Base-by-base conservation (phyloP, 92 coral and sea anemone species). In the Plumapathes pennacea region DNA sequence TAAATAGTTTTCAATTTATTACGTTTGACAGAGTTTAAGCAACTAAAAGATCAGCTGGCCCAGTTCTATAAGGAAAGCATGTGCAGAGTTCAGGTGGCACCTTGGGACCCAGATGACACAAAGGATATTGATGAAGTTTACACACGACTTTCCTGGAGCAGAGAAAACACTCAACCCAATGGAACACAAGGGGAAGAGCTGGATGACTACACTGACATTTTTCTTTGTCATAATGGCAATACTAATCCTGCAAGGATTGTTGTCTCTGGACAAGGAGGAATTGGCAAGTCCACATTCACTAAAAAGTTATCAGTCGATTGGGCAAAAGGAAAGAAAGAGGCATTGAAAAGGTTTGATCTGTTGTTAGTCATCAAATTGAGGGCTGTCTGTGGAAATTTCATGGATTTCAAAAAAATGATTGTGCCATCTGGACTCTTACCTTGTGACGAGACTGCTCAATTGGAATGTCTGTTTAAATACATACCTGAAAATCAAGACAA, bases 251-350 rank as follows among this genome's bases (percentile, higher is more conserved):
- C 13, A 32, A 14, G 67, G 32, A 60, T 60, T 22, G 51, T 60
- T 5, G 67, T 60, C 15, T 45, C 40, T 20, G 67, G 67, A 14
- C 10, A 23, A 60, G 50, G 51, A 1, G 67, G 67, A 14, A 40
- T 60, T 12, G 67, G 67, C 25, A 60, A 60, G 14, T 25, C 50
- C 26, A 60, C 54, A 21, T 60, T 60, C 41, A 60, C 54, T 60
- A 50, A 60, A 26, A 25, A 45, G 19, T 10, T 60, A 8, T 50
- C 67, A 38, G 67, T 60, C 14, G 67, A 60, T 38, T 60, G 67
- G 67, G 31, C 67, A 1, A 24, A 27, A 14, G 67, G 40, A 29
- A 39, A 40, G 28, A 45, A 24, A 18, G 41, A 43, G 31, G 22
- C 30, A 11, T 15, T 60, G 2, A 43, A 41, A 24, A 32, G 34